Evolutionary conservation across 2,113 vertebrate species (phyloP).

Genomic region (Rafetus swinhoei): DNA sequence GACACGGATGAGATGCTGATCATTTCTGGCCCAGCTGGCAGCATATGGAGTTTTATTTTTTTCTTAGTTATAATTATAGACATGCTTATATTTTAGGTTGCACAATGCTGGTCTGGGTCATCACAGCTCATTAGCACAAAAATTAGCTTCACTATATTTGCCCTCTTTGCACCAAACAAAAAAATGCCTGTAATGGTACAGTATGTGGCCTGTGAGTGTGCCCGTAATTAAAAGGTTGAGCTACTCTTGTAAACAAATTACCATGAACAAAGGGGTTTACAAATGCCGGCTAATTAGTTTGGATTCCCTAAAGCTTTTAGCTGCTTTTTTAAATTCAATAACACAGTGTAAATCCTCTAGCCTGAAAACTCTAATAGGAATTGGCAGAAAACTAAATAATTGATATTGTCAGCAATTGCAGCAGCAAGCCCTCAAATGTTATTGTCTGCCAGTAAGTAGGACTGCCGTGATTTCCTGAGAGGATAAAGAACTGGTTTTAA

Average conservation of each 20-base stretch:
- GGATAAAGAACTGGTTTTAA: constrained; percentile 80
- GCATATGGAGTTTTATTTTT: not conserved
- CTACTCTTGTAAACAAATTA: constrained; percentile 89
- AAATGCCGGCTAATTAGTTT: constrained; percentile 84
- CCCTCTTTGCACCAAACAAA: constrained; percentile 46
- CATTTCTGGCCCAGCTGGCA: constrained; percentile 14
- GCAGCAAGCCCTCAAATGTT: constrained; percentile 59
- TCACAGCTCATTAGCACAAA: constrained; percentile 65
- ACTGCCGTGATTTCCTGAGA: constrained; percentile 80
- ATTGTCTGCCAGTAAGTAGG: constrained; percentile 77
- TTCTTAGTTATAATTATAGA: constrained; percentile 66
- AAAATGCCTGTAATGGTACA: constrained; percentile 37
- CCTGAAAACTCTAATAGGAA: constrained; percentile 83
- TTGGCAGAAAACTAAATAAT: constrained; percentile 86
- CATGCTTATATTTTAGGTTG: constrained; percentile 57
- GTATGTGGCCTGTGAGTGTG: constrained; percentile 72
- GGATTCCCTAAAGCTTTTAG: constrained; percentile 84
- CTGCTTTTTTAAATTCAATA: constrained; percentile 84
- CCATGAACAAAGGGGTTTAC: constrained; percentile 87
- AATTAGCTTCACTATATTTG: constrained; percentile 48
- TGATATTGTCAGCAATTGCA: constrained; percentile 80
- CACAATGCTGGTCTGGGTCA: constrained; percentile 15
- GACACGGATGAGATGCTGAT: not conserved
- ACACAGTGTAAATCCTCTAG: constrained; percentile 80
- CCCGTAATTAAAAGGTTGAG: constrained; percentile 88